Percentiles rank a stretch among this genome's conserved stretches.
Conservation (phyloP, 2,113 vertebrate species). For the Rhinoderma darwinii region DNA sequence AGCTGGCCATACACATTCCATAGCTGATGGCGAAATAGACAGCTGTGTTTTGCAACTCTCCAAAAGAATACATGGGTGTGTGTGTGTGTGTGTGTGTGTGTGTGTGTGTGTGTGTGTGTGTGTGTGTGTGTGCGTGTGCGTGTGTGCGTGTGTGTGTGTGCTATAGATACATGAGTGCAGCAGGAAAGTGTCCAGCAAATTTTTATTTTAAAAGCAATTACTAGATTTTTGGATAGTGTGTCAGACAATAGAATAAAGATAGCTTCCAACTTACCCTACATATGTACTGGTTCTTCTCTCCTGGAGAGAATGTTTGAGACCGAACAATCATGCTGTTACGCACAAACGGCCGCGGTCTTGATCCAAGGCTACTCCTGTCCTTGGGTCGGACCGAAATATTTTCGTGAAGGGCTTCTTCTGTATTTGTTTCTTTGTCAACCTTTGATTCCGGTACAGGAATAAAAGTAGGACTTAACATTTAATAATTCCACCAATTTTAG, state of each 20-base stretch:
- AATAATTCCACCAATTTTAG: neutral
- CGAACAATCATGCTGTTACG: constrained; percentile 83
- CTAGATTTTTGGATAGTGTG: too few species aligned
- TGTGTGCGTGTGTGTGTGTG: too few species aligned
- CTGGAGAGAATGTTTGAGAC: constrained; percentile 86
- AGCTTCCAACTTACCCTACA: constrained; percentile 78
- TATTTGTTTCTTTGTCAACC: constrained; percentile 86
- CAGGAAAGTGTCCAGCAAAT: neutral
- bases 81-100: too few species aligned
- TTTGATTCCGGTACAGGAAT: constrained; percentile 53
- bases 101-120: too few species aligned
- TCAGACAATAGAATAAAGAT: neutral
- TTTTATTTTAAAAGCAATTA: too few species aligned
- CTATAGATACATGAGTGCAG: neutral
- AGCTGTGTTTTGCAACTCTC: too few species aligned
- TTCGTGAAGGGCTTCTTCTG: constrained; percentile 64
- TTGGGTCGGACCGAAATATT: constrained; percentile 73
- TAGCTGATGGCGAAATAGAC: too few species aligned
- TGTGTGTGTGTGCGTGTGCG: too few species aligned
- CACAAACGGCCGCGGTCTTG: constrained; percentile 73
- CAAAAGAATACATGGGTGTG: too few species aligned
- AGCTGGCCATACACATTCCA: too few species aligned
- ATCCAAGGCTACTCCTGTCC: constrained; percentile 73
- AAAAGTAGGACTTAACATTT: neutral
- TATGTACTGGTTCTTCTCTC: constrained; percentile 82